Evolutionary conservation across 2,888 invertebrate genomes (phyloP), one percentile per base, ranked within the genome.

Genomic region (Margaritifera margaritifera): DNA sequence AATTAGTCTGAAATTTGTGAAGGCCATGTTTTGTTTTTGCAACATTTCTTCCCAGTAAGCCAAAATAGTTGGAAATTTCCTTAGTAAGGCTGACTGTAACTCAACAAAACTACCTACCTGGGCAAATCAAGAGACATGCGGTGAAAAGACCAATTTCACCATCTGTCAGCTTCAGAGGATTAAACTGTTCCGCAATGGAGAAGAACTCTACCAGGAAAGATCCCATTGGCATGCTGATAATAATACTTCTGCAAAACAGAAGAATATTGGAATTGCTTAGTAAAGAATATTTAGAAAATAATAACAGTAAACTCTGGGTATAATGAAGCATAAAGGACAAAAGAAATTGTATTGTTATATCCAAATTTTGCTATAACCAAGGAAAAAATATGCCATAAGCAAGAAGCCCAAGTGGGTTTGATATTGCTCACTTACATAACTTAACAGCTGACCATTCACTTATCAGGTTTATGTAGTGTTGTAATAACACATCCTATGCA

Each of bases 151-250:
- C 89, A 31, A 86, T 80, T 74, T 90, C 89, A 22, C 79, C 74
- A 73, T 89, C 88, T 4, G 81, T 84, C 61, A 89, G 68, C 25
- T 80, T 70, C n/a, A 88, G 72, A 4, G 82, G 80, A 65, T 87
- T 89, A 57, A 87, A 79, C 70, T 80, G 74, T 50, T 77, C 78
- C 1, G 87, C 85, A n/a, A 89, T 83, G 51, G 79, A 80, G 77
- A 90, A 89, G 75, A 89, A 86, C 75, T 88, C 87, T n/a, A 84
- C 83, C 66, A 89, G 76, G 75, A 89, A 87, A 58, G 68, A 71
- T 20, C 88, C 87, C 83, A 88, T 85, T 0, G 87, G 88, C 85
- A 88, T 85, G 54, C 75, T 72, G 59, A 74, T 72, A 15, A 88
- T 80, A 55, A 87, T 73, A 24, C 68, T 60, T 71, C 88, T 86